Conservation (phyloP, 2,797 vertebrate genomes). For the Dendrocincla tyrannina region DNA sequence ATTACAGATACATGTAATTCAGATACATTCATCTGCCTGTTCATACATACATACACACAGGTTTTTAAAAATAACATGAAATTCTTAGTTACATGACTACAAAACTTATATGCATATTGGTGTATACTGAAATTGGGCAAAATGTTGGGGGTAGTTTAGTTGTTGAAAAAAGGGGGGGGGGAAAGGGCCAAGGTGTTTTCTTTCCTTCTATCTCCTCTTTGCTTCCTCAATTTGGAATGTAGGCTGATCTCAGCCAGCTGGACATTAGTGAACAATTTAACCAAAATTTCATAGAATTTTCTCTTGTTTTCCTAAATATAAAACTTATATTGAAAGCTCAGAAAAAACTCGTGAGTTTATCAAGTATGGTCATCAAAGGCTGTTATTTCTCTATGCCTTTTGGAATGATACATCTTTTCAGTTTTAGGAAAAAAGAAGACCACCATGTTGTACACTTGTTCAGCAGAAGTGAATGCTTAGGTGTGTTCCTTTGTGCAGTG, state of each 20-base stretch:
- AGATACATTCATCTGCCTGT: not conserved
- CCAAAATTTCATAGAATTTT: not conserved
- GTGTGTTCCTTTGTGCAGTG: not conserved
- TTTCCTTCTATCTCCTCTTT: not conserved
- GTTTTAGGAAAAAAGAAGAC: not conserved
- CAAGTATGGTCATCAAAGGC: not conserved
- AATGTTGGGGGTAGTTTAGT: not conserved
- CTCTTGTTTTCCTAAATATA: not conserved
- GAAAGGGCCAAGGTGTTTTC: not conserved
- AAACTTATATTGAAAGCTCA: not conserved
- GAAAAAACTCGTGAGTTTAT: not conserved
- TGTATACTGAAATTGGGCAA: not conserved
- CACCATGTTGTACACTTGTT: not conserved
- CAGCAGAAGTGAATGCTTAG: not conserved
- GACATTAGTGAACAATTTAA: not conserved
- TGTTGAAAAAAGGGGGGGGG: not conserved
- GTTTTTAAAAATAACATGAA: not conserved
- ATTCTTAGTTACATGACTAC: not conserved
- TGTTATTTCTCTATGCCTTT: not conserved
- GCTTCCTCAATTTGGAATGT: not conserved
- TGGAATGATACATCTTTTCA: not conserved
- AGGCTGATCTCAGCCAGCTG: not conserved
- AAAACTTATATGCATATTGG: not conserved
- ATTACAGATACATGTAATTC: fast-evolving
- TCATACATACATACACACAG: not conserved